phyloP scores from a whole-genome alignment of 1,140 invertebrate species.

The Lordiphosa mommai region DNA sequence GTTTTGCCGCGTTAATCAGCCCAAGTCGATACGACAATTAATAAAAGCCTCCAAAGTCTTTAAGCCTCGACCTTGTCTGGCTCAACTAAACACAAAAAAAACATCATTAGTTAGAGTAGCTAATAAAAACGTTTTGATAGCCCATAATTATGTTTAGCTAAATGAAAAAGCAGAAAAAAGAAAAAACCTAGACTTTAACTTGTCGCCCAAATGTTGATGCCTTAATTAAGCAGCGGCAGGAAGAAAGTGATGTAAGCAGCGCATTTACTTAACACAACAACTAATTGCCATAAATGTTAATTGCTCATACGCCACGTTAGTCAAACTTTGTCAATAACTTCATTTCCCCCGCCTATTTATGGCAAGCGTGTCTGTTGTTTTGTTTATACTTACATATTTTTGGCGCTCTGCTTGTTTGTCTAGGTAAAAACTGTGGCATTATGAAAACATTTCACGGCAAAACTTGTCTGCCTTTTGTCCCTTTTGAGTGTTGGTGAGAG shows the following conservation, averaged over 20 bases:
- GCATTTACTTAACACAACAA: conserved; percentile 60
- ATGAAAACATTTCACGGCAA: conserved; percentile 50
- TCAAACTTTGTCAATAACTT: conserved; percentile 45
- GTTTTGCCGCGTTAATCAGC: conserved; percentile 30
- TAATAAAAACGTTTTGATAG: conserved; percentile 68
- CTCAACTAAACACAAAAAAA: conserved; percentile 24
- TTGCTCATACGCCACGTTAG: conserved; percentile 69
- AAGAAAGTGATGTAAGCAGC: conserved; percentile 32
- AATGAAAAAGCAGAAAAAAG: conserved; percentile 10
- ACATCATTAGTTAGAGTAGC: conserved; percentile 62
- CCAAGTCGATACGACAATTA: conserved; percentile 49
- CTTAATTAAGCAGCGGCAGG: conserved; percentile 29
- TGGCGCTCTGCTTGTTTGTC: conserved; percentile 18
- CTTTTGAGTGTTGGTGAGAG: neutral
- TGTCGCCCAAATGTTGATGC: conserved; percentile 33
- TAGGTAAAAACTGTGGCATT: conserved; percentile 51
- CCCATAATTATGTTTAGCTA: conserved; percentile 53
- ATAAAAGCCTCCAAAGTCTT: conserved; percentile 40
- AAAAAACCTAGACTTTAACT: conserved; percentile 4
- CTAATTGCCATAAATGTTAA: conserved; percentile 76
- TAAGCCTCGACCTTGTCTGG: conserved; percentile 48
- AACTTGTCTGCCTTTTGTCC: conserved; percentile 17
- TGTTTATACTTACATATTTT: conserved; percentile 18
- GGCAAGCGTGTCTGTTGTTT: conserved; percentile 19
- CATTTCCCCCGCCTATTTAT: conserved; percentile 13